A percentile compares a stretch with the other conserved stretches of the same genome.
Conservation (phyloP, 1,140 invertebrate species). For the Drosophila bipectinata region DNA sequence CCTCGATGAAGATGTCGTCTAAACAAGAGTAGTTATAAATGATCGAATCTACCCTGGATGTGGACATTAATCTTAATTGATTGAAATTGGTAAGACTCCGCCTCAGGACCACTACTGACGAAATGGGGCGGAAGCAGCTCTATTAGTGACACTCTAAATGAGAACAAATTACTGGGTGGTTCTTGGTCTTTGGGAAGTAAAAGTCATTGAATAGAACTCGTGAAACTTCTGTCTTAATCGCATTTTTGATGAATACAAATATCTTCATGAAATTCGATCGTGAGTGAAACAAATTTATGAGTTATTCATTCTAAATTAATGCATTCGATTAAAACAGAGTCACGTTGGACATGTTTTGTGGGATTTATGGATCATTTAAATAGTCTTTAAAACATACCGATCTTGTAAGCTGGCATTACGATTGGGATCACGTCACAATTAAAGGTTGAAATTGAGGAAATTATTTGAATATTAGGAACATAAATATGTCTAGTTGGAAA, state of each 20-base stretch:
- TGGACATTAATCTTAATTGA: conserved; percentile 74
- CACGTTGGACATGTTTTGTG: conserved; percentile 24
- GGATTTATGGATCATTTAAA: conserved; percentile 33
- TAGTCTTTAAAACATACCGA: conserved; percentile 5
- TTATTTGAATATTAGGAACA: conserved; percentile 30
- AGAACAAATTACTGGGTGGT: conserved; percentile 3
- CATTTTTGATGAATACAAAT: background rate
- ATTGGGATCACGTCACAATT: conserved; percentile 36
- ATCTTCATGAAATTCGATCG: conserved; percentile 12
- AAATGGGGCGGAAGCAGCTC: conserved; percentile 49
- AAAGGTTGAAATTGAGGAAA: conserved; percentile 1
- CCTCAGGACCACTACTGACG: conserved; percentile 8
- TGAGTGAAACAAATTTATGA: conserved; percentile 19
- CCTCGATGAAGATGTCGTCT: conserved; percentile 32
- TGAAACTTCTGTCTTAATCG: conserved; percentile 14
- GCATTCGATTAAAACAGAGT: conserved; percentile 7
- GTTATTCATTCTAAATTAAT: conserved; percentile 2
- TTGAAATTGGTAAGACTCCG: conserved; percentile 17
- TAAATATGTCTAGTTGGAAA: conserved; percentile 26
- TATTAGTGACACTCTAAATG: conserved; percentile 27
- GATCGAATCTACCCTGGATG: conserved; percentile 17
- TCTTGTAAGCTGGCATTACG: conserved; percentile 11
- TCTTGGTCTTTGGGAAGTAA: no score
- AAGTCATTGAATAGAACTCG: conserved; percentile 16
- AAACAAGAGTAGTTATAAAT: conserved; percentile 44